phyloP scores from a whole-genome alignment of 2,113 vertebrate species.

The Columba livia region DNA sequence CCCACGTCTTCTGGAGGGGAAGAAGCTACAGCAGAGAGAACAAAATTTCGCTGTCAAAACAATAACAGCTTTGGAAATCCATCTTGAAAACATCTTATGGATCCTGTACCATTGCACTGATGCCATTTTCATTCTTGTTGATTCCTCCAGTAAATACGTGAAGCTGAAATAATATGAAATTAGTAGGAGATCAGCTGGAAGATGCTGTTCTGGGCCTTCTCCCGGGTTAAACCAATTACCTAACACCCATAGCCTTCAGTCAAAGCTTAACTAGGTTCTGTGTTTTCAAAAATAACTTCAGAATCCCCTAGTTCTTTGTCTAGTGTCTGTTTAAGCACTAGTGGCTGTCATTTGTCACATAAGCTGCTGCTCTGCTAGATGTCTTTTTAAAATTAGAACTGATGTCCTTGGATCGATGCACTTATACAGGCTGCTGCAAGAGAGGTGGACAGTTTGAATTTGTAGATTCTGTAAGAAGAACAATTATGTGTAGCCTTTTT shows the following conservation, averaged over 20 bases:
- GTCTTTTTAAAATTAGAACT: slow-evolving; percentile 1
- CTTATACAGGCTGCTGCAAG: background rate
- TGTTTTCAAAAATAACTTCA: slow-evolving; percentile 28
- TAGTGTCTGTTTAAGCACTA: background rate
- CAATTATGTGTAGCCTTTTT: background rate
- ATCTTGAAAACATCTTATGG: background rate
- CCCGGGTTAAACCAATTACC: background rate
- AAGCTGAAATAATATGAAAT: background rate
- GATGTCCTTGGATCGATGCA: background rate
- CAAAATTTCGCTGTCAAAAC: background rate
- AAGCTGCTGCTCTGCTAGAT: background rate
- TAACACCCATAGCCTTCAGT: slow-evolving; percentile 3
- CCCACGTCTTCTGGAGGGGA: background rate
- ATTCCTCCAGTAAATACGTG: background rate
- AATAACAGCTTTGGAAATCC: background rate
- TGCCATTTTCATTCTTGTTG: background rate
- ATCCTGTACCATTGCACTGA: background rate
- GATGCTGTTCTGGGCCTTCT: background rate
- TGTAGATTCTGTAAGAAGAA: background rate
- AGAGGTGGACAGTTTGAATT: background rate
- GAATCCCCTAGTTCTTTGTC: background rate
- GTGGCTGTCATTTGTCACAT: background rate
- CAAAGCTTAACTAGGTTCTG: background rate
- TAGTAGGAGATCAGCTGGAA: background rate
- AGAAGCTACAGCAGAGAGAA: background rate